phyloP scores from a whole-genome alignment of 2,888 invertebrate species.

The Ichneumon xanthorius region DNA sequence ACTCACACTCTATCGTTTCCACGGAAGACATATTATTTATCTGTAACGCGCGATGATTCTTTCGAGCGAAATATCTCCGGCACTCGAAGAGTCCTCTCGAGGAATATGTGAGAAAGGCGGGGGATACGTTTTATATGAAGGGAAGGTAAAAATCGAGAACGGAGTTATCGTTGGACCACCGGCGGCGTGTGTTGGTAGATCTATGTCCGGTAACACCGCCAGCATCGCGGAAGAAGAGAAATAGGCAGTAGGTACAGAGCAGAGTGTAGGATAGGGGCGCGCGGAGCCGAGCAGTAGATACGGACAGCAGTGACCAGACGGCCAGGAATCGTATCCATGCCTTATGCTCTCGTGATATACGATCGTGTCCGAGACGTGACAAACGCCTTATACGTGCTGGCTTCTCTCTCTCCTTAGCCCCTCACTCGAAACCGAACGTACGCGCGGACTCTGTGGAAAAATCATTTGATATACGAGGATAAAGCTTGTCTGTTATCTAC shows the following conservation, averaged over 20 bases:
- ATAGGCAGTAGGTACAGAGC: slow-evolving; percentile 27
- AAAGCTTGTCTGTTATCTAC: slow-evolving; percentile 2
- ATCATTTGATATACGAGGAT: slow-evolving; percentile 51
- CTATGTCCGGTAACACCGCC: not conserved
- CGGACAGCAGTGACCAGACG: slow-evolving; percentile 50
- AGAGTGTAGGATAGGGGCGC: not conserved
- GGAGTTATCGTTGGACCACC: not conserved
- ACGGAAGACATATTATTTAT: slow-evolving; percentile 52
- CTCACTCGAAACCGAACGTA: not conserved
- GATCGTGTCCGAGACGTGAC: slow-evolving; percentile 63
- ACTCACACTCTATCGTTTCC: slow-evolving; percentile 52
- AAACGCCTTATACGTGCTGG: slow-evolving; percentile 54
- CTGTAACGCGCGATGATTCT: slow-evolving; percentile 47
- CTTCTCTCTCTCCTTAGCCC: slow-evolving; percentile 18
- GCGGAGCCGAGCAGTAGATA: slow-evolving; percentile 48
- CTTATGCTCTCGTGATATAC: slow-evolving; percentile 61
- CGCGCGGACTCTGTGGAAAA: slow-evolving; percentile 19
- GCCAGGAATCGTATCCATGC: slow-evolving; percentile 56
- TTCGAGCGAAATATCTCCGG: slow-evolving; percentile 46
- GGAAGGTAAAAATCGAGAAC: slow-evolving; percentile 29
- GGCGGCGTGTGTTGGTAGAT: not conserved
- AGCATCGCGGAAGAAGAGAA: slow-evolving; percentile 24
- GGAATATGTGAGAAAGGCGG: slow-evolving; percentile 5
- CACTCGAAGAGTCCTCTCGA: slow-evolving; percentile 5
- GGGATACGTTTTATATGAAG: not conserved